Conservation (phyloP, 2,113 vertebrate genomes). For the Chelonoidis abingdonii region DNA sequence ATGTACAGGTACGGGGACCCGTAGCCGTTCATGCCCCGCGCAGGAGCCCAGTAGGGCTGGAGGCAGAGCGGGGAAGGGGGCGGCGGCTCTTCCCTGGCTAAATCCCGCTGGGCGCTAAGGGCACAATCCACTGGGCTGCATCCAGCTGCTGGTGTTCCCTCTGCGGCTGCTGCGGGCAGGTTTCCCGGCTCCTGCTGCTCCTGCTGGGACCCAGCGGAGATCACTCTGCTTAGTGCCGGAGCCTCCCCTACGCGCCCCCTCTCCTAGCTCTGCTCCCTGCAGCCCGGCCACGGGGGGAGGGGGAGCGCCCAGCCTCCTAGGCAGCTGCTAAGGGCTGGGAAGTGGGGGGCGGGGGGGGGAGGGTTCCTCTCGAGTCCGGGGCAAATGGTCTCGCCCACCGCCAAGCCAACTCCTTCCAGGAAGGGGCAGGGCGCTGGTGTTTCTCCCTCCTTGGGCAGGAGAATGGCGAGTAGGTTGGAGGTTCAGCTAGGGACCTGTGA, state of each 20-base stretch:
- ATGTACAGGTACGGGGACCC: slow-evolving; percentile 95
- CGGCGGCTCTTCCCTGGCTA: background rate
- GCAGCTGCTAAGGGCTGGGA: background rate
- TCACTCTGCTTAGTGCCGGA: slow-evolving; percentile 11
- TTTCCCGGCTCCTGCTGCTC: background rate
- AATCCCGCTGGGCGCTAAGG: background rate
- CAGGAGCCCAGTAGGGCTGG: background rate
- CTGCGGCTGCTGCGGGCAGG: background rate
- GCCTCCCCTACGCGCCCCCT: background rate
- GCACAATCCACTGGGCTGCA: background rate
- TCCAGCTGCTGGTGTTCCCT: background rate
- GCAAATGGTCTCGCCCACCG: background rate
- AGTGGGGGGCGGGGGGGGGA: accelerated
- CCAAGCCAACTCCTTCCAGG: no score
- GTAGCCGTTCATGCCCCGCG: slow-evolving; percentile 91
- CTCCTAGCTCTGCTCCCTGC: background rate
- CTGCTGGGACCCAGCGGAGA: background rate
- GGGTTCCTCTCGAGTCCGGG: background rate
- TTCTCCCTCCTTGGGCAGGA: background rate
- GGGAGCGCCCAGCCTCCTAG: background rate
- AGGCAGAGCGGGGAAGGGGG: no score
- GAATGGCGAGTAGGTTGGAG: background rate
- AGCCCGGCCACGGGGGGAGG: background rate
- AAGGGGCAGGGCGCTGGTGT: background rate
- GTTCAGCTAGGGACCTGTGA: background rate